Evolutionary conservation across 2,797 vertebrate genomes (phyloP).

Genomic region (Anomalospiza imberbis): DNA sequence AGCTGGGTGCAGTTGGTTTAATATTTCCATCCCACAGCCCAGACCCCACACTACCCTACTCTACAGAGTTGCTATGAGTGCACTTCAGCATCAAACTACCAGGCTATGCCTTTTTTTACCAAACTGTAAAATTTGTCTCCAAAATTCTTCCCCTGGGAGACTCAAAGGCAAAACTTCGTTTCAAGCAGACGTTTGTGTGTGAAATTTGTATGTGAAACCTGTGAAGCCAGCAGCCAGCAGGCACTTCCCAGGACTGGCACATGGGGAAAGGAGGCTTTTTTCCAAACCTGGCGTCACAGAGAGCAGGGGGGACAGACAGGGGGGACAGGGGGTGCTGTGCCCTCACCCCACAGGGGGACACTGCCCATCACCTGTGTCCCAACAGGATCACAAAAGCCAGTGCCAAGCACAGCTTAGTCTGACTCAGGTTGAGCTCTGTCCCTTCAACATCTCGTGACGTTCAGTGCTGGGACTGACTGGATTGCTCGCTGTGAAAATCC

Average conservation of each 20-base stretch:
- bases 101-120: neutral
- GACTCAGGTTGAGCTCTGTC: neutral
- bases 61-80: neutral
- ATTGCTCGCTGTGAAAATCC: neutral
- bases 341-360: fast-evolving
- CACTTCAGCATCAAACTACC: neutral
- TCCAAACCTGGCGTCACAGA: fast-evolving
- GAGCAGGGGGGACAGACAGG: fast-evolving
- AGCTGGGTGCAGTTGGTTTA: neutral
- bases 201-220: neutral
- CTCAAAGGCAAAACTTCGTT: neutral
- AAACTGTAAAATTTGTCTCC: neutral
- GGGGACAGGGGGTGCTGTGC: fast-evolving
- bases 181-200: neutral
- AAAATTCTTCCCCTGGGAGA: neutral
- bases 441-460: fast-evolving
- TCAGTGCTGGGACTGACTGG: too few species aligned
- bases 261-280: fast-evolving
- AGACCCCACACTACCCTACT: neutral
- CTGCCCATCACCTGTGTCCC: neutral
- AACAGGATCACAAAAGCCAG: neutral
- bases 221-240: neutral
- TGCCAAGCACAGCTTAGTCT: neutral
- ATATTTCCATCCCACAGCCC: neutral
- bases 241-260: fast-evolving